Evolutionary conservation across 2,888 invertebrate genomes (phyloP).

Genomic region (Tetragonula carbonaria): DNA sequence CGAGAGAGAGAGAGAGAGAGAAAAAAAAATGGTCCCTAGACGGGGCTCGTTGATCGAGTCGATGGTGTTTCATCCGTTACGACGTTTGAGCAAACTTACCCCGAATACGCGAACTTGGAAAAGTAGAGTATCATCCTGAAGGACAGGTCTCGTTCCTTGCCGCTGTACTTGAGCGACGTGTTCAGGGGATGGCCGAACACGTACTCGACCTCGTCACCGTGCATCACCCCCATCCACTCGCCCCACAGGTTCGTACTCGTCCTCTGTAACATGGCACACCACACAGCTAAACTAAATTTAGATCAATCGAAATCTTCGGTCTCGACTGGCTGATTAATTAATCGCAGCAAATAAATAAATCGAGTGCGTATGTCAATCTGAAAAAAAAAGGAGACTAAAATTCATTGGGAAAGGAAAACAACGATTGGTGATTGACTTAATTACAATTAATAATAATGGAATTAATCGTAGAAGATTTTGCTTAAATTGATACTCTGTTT

Average conservation of each 20-base stretch:
- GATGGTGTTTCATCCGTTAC: neutral
- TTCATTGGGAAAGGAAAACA: too few species aligned
- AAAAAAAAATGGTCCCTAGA: neutral
- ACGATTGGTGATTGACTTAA: too few species aligned
- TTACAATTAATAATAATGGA: too few species aligned
- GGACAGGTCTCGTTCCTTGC: conserved; percentile 94
- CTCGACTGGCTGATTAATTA: too few species aligned
- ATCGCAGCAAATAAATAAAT: too few species aligned
- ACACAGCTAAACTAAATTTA: too few species aligned
- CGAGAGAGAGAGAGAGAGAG: too few species aligned
- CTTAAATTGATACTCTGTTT: too few species aligned
- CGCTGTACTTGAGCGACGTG: conserved; percentile 93
- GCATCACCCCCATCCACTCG: conserved; percentile 99
- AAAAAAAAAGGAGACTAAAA: too few species aligned
- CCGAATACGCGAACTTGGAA: conserved; percentile 96
- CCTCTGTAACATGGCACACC: conserved; percentile 87
- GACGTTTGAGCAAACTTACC: conserved; percentile 88
- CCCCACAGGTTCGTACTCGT: conserved; percentile 98
- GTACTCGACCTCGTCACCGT: conserved; percentile 99
- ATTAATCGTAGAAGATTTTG: too few species aligned
- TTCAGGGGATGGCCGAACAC: conserved; percentile 98
- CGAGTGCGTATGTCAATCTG: too few species aligned
- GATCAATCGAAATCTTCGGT: too few species aligned
- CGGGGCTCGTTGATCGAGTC: neutral
- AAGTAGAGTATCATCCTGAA: conserved; percentile 96